phyloP scores from a whole-genome alignment of 2,888 invertebrate genomes.

The Trichacis sp. region DNA sequence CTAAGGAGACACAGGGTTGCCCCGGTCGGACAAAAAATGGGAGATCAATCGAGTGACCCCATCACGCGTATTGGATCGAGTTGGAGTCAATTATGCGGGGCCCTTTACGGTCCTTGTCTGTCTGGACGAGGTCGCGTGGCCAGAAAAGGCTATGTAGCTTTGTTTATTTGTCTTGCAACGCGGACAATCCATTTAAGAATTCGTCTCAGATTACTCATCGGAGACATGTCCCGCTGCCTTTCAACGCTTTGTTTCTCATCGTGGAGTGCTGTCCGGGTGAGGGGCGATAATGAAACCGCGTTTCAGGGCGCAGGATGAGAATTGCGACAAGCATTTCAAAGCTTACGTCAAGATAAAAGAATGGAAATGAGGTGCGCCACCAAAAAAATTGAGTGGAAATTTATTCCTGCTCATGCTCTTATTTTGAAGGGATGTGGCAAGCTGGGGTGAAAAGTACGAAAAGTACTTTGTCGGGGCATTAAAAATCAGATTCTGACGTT shows the following conservation, averaged over 20 bases:
- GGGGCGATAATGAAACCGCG: slow-evolving; percentile 5
- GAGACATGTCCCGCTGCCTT: neutral
- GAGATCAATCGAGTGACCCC: neutral
- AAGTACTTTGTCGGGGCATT: neutral
- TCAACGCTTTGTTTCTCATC: neutral
- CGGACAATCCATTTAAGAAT: slow-evolving; percentile 1
- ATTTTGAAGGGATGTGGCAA: slow-evolving; percentile 15
- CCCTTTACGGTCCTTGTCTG: neutral
- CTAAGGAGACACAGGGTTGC: neutral
- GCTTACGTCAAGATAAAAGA: neutral
- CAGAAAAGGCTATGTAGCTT: slow-evolving; percentile 4
- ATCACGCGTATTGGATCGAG: no score
- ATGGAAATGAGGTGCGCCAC: neutral
- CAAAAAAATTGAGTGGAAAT: slow-evolving; percentile 14
- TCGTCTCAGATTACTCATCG: slow-evolving; percentile 6
- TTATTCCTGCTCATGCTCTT: slow-evolving; percentile 15
- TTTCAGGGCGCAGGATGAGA: slow-evolving; percentile 14
- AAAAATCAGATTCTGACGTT: neutral
- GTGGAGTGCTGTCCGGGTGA: neutral
- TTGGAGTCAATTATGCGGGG: no score
- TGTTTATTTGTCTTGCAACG: slow-evolving; percentile 4
- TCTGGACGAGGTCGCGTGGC: neutral
- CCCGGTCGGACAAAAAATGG: neutral
- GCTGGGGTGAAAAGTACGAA: slow-evolving; percentile 9
- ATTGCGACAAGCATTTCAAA: neutral